phyloP scores from a whole-genome alignment of 2,113 vertebrate genomes.

The Melanocharis versteri region DNA sequence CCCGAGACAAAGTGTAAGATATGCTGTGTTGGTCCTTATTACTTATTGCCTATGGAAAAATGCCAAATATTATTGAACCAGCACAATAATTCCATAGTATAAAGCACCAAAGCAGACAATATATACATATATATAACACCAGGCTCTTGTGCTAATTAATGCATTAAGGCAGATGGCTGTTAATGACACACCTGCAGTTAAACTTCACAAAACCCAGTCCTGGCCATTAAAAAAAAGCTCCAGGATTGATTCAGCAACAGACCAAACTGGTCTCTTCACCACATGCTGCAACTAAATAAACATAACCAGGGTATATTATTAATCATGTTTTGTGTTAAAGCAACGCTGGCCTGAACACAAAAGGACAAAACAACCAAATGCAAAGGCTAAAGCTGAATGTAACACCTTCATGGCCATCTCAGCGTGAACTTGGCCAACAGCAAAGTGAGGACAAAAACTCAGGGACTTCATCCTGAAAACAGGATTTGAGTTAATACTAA shows the following conservation, averaged over 20 bases:
- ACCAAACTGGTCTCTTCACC: slow-evolving; percentile 43
- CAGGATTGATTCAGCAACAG: slow-evolving; percentile 44
- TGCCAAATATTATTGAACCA: not conserved
- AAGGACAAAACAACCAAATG: slow-evolving; percentile 10
- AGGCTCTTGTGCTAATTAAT: not conserved
- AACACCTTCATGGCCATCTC: not conserved
- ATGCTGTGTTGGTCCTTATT: slow-evolving; percentile 99
- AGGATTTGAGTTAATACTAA: not conserved
- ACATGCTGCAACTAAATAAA: not conserved
- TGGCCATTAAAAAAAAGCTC: not conserved
- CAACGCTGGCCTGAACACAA: not conserved
- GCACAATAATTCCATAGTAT: not conserved
- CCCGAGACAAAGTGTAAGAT: slow-evolving; percentile 95
- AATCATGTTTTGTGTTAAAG: slow-evolving; percentile 33
- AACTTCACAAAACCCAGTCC: not conserved
- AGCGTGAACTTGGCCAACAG: not conserved
- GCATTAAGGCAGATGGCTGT: not conserved
- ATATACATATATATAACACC: not conserved
- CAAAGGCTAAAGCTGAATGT: slow-evolving; percentile 3
- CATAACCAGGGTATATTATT: not conserved
- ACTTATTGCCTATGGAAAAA: slow-evolving; percentile 88
- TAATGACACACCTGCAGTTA: not conserved
- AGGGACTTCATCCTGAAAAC: not conserved
- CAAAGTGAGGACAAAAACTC: not conserved
- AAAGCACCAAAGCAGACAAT: not conserved